These are phyloP conservation scores for Aurelia sp. DNA, from an alignment of 30 jellyfish, hydroid and myxozoan genomes.

Conservation along the genomic window DNA sequence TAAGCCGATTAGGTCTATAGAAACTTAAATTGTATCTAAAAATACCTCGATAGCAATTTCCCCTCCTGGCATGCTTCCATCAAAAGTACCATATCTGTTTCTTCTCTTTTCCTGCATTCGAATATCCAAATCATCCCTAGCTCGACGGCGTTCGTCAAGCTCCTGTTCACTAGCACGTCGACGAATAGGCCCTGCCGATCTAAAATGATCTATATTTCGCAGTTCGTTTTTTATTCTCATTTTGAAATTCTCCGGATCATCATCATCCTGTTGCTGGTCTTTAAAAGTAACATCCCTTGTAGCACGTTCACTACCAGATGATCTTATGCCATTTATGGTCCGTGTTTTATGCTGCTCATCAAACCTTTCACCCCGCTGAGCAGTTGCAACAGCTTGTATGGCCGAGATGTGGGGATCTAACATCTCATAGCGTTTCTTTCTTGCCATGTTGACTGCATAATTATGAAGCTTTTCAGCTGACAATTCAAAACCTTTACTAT, in stretches of 20 bases:
- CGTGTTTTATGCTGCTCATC: not conserved
- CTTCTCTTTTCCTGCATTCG: not conserved
- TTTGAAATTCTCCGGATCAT: not conserved
- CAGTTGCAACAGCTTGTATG: constrained; percentile 62
- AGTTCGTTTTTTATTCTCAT: not conserved
- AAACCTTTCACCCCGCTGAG: constrained; percentile 18
- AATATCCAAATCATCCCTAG: constrained; percentile 19
- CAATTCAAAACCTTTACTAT: constrained; percentile 17
- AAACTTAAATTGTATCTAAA: not conserved
- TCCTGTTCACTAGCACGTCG: constrained; percentile 34
- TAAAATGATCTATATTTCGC: not conserved
- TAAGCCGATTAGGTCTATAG: not conserved
- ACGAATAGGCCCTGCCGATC: constrained; percentile 40
- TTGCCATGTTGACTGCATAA: constrained; percentile 63
- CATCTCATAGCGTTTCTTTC: constrained; percentile 33
- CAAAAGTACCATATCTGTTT: not conserved
- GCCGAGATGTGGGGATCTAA: constrained; percentile 52
- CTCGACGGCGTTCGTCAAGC: constrained; percentile 6
- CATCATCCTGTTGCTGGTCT: not conserved
- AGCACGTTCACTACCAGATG: not conserved
- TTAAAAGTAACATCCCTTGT: constrained; percentile 7
- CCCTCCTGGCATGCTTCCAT: constrained; percentile 23
- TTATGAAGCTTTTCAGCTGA: constrained; percentile 60
- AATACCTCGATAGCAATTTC: constrained; percentile 13
- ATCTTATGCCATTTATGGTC: not conserved